Evolutionary conservation across 2,113 vertebrate genomes (phyloP).

Genomic region (Meles meles): DNA sequence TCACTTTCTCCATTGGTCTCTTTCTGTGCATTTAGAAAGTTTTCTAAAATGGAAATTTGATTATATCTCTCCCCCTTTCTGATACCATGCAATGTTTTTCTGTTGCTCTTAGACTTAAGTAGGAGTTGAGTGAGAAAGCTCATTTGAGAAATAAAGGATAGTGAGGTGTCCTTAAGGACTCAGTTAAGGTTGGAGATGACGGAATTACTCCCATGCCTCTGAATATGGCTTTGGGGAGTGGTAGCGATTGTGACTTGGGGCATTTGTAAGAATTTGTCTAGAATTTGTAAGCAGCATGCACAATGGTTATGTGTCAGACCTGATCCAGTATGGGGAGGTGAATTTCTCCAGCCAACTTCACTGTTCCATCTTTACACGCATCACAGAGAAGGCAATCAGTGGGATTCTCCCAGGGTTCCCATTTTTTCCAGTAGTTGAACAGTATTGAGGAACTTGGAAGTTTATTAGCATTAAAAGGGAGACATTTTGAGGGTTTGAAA

Average conservation of each 20-base stretch:
- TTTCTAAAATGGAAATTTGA: background rate
- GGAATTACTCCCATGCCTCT: background rate
- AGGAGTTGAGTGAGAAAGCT: background rate
- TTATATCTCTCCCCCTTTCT: background rate
- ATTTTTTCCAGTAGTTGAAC: background rate
- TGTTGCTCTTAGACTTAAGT: background rate
- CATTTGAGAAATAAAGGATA: background rate
- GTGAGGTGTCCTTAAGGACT: background rate
- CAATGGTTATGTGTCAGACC: background rate
- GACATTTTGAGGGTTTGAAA: background rate
- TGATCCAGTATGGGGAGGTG: background rate
- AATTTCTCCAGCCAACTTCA: background rate
- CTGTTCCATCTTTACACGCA: background rate
- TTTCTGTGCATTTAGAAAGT: background rate
- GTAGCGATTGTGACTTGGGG: accelerated
- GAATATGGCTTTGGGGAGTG: background rate
- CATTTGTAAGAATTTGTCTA: too few species aligned
- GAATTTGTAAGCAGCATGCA: background rate
- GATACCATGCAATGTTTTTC: background rate
- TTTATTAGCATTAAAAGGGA: background rate
- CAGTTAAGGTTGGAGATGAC: background rate
- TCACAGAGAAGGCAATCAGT: background rate
- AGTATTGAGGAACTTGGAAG: background rate
- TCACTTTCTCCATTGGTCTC: background rate
- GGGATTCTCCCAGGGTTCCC: background rate